A percentile compares a stretch with the other conserved stretches of the same genome.
These are phyloP conservation scores for Papilio polyxenes DNA, from an alignment of 1,140 invertebrate genomes.

Conservation along the genomic window DNA sequence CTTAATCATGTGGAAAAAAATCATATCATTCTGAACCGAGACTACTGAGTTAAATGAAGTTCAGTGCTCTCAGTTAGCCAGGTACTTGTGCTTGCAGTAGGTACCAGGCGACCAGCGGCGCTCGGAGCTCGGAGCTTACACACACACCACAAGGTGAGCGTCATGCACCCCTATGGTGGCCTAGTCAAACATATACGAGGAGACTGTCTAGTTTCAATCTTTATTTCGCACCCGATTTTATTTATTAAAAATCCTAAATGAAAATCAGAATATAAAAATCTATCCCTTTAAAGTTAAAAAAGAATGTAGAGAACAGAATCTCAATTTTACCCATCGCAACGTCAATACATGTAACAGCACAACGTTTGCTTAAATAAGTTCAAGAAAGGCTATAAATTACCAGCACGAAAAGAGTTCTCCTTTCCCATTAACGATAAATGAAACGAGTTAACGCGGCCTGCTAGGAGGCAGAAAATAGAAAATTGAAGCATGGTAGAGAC, in stretches of 20 bases:
- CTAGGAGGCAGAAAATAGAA: not conserved
- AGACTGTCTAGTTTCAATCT: conserved; percentile 24
- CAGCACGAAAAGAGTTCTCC: too few species aligned
- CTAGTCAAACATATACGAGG: conserved; percentile 7
- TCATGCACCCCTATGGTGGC: conserved; percentile 33
- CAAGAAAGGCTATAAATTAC: too few species aligned
- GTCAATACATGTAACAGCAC: too few species aligned
- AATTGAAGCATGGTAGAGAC: too few species aligned
- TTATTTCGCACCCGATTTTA: not conserved
- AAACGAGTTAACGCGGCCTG: too few species aligned
- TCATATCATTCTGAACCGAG: not conserved
- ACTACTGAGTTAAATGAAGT: conserved; percentile 41
- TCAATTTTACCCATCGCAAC: too few species aligned
- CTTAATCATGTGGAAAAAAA: not conserved
- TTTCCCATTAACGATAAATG: too few species aligned
- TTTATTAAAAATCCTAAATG: too few species aligned
- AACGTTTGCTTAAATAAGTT: too few species aligned
- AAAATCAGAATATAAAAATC: too few species aligned
- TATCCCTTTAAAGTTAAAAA: too few species aligned
- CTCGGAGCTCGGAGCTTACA: conserved; percentile 42
- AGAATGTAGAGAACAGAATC: too few species aligned
- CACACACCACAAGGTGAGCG: conserved; percentile 39
- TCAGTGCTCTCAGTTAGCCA: conserved; percentile 46
- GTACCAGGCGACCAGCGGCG: conserved; percentile 49
- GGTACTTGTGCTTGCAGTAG: conserved; percentile 37